phyloP scores from a whole-genome alignment of 2,113 vertebrate species.

The Hippocampus zosterae region DNA sequence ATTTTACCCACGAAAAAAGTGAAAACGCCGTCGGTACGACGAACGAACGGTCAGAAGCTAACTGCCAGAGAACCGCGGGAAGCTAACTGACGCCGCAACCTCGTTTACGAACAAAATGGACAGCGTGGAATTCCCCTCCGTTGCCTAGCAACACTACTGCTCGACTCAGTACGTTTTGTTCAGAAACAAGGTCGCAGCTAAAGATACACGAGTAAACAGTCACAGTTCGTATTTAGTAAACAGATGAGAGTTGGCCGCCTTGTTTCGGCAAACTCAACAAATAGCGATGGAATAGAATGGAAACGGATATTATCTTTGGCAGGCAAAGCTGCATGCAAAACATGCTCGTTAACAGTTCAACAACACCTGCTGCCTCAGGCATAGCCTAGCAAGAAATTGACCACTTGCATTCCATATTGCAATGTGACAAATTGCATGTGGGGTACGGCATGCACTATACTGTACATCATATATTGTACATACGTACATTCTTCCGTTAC shows the following conservation, averaged over 20 bases:
- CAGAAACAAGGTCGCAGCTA: no score
- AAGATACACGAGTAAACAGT: no score
- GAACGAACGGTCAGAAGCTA: no score
- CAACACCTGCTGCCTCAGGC: slow-evolving; percentile 26
- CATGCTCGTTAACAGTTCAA: slow-evolving; percentile 2
- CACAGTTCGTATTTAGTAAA: background rate
- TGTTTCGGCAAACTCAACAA: background rate
- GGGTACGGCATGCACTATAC: slow-evolving; percentile 32
- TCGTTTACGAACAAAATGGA: no score
- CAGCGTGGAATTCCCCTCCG: no score
- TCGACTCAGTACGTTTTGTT: no score
- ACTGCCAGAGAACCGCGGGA: no score
- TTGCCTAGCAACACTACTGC: no score
- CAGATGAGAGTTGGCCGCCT: background rate
- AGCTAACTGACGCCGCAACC: no score
- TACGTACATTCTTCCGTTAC: slow-evolving; percentile 56
- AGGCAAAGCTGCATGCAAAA: slow-evolving; percentile 45
- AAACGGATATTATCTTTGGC: background rate
- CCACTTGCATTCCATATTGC: slow-evolving; percentile 14
- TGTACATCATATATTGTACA: slow-evolving; percentile 22
- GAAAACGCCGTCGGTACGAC: no score
- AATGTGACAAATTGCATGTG: slow-evolving; percentile 34
- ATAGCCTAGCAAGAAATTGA: background rate
- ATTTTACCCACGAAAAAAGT: no score
- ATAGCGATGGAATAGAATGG: background rate